Conservation (phyloP, 2,797 vertebrate species). For the Hylomyscus alleni region DNA sequence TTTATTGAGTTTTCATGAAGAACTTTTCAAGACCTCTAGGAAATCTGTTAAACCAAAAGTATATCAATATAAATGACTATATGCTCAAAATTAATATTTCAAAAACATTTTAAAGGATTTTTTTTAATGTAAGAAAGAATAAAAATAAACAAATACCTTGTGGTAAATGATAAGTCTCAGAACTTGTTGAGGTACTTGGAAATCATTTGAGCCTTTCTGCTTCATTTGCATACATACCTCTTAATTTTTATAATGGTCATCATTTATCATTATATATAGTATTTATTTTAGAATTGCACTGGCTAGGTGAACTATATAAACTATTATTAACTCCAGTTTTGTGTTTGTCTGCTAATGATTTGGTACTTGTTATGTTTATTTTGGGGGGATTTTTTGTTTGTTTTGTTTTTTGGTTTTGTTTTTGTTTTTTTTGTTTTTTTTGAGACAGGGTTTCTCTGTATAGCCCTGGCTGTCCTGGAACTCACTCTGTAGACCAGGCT, state of each 20-base stretch:
- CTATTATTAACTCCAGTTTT: not conserved
- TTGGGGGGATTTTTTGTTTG: no score
- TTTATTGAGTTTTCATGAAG: slow-evolving; percentile 55
- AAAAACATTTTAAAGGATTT: slow-evolving; percentile 39
- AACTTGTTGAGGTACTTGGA: not conserved
- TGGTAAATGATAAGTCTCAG: not conserved
- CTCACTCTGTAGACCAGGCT: no score
- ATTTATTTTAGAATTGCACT: slow-evolving; percentile 30
- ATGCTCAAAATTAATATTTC: slow-evolving; percentile 49
- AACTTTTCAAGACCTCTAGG: slow-evolving; percentile 47
- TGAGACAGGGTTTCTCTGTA: no score
- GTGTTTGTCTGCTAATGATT: not conserved
- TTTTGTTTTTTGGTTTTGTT: no score
- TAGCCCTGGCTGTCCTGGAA: no score
- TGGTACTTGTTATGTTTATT: no score
- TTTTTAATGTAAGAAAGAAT: slow-evolving; percentile 21
- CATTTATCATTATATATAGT: not conserved
- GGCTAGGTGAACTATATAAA: not conserved
- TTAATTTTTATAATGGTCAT: slow-evolving; percentile 20
- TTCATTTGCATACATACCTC: not conserved
- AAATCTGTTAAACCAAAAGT: slow-evolving; percentile 23
- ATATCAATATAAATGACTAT: slow-evolving; percentile 13
- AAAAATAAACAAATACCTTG: slow-evolving; percentile 35
- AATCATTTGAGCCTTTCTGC: slow-evolving; percentile 18
- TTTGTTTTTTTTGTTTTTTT: no score